A percentile compares a stretch with the other conserved stretches of the same genome.
Evolutionary conservation across 1,140 invertebrate genomes (phyloP).

Genomic region (Tribolium castaneum): DNA sequence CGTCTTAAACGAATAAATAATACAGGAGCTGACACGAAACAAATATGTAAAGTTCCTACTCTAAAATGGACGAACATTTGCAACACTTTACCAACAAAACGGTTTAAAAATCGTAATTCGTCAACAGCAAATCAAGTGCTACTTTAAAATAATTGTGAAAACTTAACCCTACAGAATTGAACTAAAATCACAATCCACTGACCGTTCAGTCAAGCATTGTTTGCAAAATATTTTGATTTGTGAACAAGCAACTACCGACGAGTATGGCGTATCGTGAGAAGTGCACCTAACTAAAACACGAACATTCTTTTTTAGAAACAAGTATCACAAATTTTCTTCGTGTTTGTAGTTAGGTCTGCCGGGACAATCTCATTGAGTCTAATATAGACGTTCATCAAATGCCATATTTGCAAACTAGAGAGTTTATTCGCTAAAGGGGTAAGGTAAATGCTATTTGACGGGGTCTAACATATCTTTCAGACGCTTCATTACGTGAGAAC

Average conservation of each 20-base stretch:
- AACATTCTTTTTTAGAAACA: not conserved
- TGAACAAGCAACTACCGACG: conserved; percentile 20
- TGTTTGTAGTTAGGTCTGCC: not conserved
- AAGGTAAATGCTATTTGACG: conserved; percentile 69
- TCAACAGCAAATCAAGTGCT: not conserved
- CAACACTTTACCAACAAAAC: conserved; percentile 13
- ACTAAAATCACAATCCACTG: conserved; percentile 48
- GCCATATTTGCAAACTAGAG: conserved; percentile 44
- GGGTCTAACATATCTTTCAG: conserved; percentile 74
- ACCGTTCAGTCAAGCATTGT: conserved; percentile 46
- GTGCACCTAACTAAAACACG: not conserved
- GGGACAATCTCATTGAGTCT: not conserved
- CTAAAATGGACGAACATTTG: conserved; percentile 38
- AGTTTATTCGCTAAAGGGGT: conserved; percentile 44
- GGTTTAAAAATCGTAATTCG: conserved; percentile 1
- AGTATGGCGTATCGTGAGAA: not conserved
- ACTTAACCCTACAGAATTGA: conserved; percentile 36
- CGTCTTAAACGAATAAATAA: conserved; percentile 17
- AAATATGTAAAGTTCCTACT: conserved; percentile 23
- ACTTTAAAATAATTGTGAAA: not conserved
- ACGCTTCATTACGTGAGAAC: conserved; percentile 75
- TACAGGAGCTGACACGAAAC: not conserved
- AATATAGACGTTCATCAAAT: conserved; percentile 31
- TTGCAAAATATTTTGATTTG: conserved; percentile 45
- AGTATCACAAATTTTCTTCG: conserved; percentile 13